Base-by-base conservation (phyloP, 2,797 vertebrate genomes). In the Diplodus puntazzo region DNA sequence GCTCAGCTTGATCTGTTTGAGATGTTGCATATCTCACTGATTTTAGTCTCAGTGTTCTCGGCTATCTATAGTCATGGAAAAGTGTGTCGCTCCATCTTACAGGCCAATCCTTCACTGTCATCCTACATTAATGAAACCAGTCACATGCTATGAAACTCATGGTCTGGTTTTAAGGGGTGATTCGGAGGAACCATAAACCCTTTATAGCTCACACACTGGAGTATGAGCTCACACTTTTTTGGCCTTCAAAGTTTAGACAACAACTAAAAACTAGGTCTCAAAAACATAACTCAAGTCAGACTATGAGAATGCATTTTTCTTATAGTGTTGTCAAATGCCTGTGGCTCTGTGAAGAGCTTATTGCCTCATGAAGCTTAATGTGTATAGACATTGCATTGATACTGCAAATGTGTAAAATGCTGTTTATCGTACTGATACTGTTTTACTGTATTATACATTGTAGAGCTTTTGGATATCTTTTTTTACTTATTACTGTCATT, bases 1-100 rank as follows among this genome's bases (percentile, higher is more conserved):
- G 67, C 68, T 86, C 59, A 46, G 61, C 59, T 49, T 21, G 70
- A 71, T 75, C 77, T 18, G 65, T 83, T 77, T 68, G 74, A 85
- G 69, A 80, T 75, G 72, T 58, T 73, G 77, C 57, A 59, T 67
- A 59, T 84, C 58, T 60, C 63, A 61, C 77, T 69, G 73, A 53
- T 74, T 80, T 86, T 58, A 77, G 79, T 79, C 61, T 76, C 64
- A 5, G 67, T 49, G 61, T 69, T 61, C 52, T 52, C 43, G 13
- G 74, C 84, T 84, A 86, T 87, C 77, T 86, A 76, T 83, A 84
- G 87, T 72, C 46, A 12, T 52, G 50, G 58, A 68, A 81, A 82
- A 87, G 62, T 84, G 69, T 80, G 86, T 79, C 73, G 54, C 74
- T 84, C 69, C 58, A 70, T 77, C 76, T 83, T n/a, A 63, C 16